A percentile compares a stretch with the other conserved stretches of the same genome.
phyloP scores from a whole-genome alignment of 2,888 invertebrate species.

The Caenorhabditis auriculariae region DNA sequence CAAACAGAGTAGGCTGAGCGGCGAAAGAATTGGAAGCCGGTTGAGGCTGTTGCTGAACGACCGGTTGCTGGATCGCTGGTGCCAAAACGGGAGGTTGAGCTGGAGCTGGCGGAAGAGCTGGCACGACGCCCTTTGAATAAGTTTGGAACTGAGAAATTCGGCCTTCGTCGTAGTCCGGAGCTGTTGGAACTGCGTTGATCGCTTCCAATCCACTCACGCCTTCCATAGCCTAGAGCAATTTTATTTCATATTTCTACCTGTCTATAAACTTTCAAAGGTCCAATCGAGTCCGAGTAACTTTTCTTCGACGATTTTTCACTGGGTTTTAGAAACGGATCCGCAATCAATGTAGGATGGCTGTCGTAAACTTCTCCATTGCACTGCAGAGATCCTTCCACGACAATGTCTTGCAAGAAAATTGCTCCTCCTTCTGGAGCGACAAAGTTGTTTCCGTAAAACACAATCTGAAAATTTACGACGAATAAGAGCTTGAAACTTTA shows the following conservation, averaged over 20 bases:
- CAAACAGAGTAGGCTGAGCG: slow-evolving; percentile 32
- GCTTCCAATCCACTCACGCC: slow-evolving; percentile 35
- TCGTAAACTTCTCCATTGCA: slow-evolving; percentile 33
- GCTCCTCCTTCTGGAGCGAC: slow-evolving; percentile 46
- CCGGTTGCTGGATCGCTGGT: not conserved
- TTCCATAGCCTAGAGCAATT: slow-evolving; percentile 13
- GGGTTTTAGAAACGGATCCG: slow-evolving; percentile 14
- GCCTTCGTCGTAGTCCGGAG: slow-evolving; percentile 14
- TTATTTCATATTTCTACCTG: not conserved
- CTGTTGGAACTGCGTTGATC: slow-evolving; percentile 22
- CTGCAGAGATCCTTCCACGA: slow-evolving; percentile 37
- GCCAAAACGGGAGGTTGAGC: slow-evolving; percentile 3
- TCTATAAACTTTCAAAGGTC: slow-evolving; percentile 20
- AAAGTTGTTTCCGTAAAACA: slow-evolving; percentile 49
- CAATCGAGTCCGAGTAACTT: slow-evolving; percentile 26
- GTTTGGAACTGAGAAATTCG: slow-evolving; percentile 6
- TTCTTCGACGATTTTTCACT: slow-evolving; percentile 22
- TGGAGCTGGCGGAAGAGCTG: slow-evolving; percentile 5
- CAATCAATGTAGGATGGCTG: slow-evolving; percentile 32
- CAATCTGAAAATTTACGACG: slow-evolving; percentile 19
- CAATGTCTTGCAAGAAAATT: slow-evolving; percentile 49
- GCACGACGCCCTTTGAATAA: slow-evolving; percentile 7
- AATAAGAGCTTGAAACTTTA: not conserved
- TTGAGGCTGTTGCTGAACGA: slow-evolving; percentile 5
- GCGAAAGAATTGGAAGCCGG: not conserved